These are phyloP conservation scores for Drosophila parthenogenetica DNA, from an alignment of 2,888 invertebrate genomes.

Conservation along the genomic window DNA sequence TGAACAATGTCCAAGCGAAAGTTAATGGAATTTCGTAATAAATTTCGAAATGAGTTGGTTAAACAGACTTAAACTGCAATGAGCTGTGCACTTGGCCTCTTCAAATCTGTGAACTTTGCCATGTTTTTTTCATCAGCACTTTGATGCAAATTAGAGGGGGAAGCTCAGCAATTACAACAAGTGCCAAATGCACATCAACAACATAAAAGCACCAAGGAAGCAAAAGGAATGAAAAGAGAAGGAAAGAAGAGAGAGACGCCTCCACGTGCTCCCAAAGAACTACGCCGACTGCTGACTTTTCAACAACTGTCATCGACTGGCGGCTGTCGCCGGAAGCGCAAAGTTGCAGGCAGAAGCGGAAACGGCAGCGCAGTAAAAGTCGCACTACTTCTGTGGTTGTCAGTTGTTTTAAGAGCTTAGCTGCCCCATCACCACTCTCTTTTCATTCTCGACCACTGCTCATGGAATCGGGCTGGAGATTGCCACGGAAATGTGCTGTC, in stretches of 20 bases:
- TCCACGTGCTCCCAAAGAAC: conserved; percentile 39
- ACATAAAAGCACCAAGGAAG: conserved; percentile 49
- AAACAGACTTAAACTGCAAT: conserved; percentile 67
- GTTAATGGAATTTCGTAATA: conserved; percentile 80
- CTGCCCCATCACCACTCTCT: conserved; percentile 4
- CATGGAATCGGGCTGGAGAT: conserved; percentile 36
- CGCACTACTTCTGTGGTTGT: conserved; percentile 81
- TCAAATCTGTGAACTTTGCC: conserved; percentile 41
- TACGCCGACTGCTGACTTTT: conserved; percentile 63
- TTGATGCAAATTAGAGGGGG: conserved; percentile 3
- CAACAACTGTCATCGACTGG: conserved; percentile 79
- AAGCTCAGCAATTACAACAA: conserved; percentile 73
- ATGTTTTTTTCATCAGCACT: conserved; percentile 30
- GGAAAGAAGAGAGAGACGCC: neutral
- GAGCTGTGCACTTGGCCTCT: conserved; percentile 22
- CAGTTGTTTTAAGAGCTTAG: conserved; percentile 81
- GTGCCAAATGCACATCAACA: conserved; percentile 81
- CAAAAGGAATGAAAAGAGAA: conserved; percentile 4
- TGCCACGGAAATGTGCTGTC: conserved; percentile 78
- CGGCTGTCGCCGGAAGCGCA: conserved; percentile 79
- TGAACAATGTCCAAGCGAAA: conserved; percentile 73
- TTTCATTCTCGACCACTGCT: conserved; percentile 4
- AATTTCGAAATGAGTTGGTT: conserved; percentile 70
- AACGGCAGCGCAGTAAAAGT: conserved; percentile 79
- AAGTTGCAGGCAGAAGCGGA: conserved; percentile 69